These are phyloP conservation scores for Poeciliopsis infans DNA, from an alignment of 2,797 vertebrate species.

Conservation along the genomic window DNA sequence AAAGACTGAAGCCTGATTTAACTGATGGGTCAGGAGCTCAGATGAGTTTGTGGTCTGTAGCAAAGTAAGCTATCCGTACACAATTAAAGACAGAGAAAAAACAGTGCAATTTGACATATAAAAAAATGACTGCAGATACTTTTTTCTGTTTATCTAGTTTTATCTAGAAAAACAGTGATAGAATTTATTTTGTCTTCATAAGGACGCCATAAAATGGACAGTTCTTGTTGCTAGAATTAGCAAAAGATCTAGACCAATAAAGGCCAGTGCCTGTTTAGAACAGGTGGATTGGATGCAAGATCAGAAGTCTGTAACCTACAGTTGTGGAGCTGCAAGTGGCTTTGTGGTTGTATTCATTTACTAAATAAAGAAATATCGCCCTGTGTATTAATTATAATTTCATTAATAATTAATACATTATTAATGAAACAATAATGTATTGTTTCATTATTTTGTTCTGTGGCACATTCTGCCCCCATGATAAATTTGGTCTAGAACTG, in stretches of 20 bases:
- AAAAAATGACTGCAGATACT: neutral
- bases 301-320: too few relatives aligned
- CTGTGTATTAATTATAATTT: too few relatives aligned
- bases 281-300: too few relatives aligned
- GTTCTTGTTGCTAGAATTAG: neutral
- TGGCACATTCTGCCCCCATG: too few relatives aligned
- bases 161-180: neutral
- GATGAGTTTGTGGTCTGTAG: neutral
- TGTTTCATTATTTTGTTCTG: too few relatives aligned
- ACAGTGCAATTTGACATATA: neutral
- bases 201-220: neutral
- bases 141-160: neutral
- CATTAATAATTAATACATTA: too few relatives aligned
- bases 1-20: conserved; percentile 24
- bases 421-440: too few relatives aligned
- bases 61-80: neutral
- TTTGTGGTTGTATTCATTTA: too few relatives aligned
- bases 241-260: neutral
- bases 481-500: too few relatives aligned
- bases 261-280: too few relatives aligned
- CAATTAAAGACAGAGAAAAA: neutral
- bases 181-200: neutral
- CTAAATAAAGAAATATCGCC: too few relatives aligned
- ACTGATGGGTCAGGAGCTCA: conserved; percentile 9
- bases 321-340: too few relatives aligned